A percentile compares a stretch with the other conserved stretches of the same genome.
Conservation (phyloP, 2,888 invertebrate species). For the Ommatoiulus sabulosus region DNA sequence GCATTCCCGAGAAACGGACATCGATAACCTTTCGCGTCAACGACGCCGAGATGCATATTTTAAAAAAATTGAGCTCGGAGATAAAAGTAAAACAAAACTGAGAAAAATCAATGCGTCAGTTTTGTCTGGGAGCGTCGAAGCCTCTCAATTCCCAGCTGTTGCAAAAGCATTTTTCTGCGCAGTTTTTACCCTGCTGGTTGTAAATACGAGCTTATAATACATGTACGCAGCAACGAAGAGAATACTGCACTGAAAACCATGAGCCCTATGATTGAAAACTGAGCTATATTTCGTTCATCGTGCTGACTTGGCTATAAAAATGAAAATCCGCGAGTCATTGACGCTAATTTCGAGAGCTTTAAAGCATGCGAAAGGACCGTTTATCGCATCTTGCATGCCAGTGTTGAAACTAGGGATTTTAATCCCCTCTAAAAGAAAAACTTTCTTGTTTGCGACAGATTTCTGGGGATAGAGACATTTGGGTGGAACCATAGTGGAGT, state of each 20-base stretch:
- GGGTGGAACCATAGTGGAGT: too few relatives aligned
- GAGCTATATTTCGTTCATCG: background rate
- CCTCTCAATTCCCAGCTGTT: constrained; percentile 15
- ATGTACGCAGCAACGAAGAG: background rate
- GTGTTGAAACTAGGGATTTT: background rate
- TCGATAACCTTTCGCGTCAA: background rate
- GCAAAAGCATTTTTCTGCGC: background rate
- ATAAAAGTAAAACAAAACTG: constrained; percentile 12
- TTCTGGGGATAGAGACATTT: too few relatives aligned
- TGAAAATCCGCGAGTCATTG: background rate
- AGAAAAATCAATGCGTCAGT: background rate
- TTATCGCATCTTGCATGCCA: background rate
- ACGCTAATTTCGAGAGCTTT: background rate
- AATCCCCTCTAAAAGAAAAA: too few relatives aligned
- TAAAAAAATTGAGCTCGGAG: background rate
- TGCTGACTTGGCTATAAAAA: background rate
- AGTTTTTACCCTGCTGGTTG: background rate
- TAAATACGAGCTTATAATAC: background rate
- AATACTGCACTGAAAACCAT: background rate
- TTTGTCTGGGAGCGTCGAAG: background rate
- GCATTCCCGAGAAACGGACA: background rate
- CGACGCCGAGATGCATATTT: background rate
- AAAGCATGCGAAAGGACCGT: background rate
- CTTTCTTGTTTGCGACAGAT: too few relatives aligned
- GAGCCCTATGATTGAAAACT: background rate